Base-by-base conservation (phyloP, 2,888 invertebrate species). In the Spodoptera exigua region DNA sequence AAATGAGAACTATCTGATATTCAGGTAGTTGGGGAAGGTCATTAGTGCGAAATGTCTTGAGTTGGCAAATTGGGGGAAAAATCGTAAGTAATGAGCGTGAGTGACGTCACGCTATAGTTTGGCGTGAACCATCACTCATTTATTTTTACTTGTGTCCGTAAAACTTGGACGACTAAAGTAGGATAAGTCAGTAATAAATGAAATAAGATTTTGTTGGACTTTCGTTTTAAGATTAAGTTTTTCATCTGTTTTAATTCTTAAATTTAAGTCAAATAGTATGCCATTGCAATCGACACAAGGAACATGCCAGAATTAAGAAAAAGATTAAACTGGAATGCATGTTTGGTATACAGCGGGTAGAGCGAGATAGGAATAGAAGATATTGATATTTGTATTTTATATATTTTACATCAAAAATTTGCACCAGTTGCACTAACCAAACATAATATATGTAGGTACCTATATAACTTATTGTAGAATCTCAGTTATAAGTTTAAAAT, bases 1-100 rank as follows among this genome's bases (percentile, higher is more conserved):
- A 68, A 73, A 74, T 70, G 75, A 69, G 77, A 78, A 75, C 68
- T 76, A 70, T 70, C 66, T 69, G 70, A 58, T 71, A 63, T 70
- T 69, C 60, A 72, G 65, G 57, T 70, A 70, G 54, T 65, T 66
- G 58, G 71, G 59, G 49, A 44, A 60, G 61, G 72, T 79, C 72
- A 73, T 79, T 80, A 78, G 80, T 76, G 68, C 65, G 61, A 69
- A 74, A 69, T 62, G 58, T 56, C 64, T 61, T 58, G 53, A 67
- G 66, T 61, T 72, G 65, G 65, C 45, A 65, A 74, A 69, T 68
- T 61, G 63, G 39, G 60, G 58, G 49, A 64, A 67, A 76, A 75
- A 69, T 65, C 45, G 44, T 67, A 43, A 49, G 56, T 59, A 73
- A 64, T 39, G 36, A 51, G 44, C 54, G 56, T 60, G 53, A 65